Base-by-base conservation (phyloP, 1,140 invertebrate species). In the Zeugodacus cucurbitae region DNA sequence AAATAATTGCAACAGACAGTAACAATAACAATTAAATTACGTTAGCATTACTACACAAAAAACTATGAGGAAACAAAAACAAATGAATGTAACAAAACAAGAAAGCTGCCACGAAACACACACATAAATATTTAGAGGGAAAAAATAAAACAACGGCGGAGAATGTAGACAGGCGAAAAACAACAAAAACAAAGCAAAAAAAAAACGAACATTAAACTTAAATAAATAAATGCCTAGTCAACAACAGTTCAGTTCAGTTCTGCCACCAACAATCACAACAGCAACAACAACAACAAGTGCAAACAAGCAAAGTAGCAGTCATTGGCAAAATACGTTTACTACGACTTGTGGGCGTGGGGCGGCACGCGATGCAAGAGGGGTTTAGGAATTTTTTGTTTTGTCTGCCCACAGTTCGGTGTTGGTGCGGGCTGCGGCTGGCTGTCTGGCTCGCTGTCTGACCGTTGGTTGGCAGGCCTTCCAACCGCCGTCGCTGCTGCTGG, bases 11-110 rank as follows among this genome's bases (percentile, higher is more conserved):
- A 26, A 29, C 74, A 74, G 41, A 82, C 41, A 54, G n/a, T 82
- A 82, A 82, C 41, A 82, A 48, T 82, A 82, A 82, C 74, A 62
- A 62, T 62, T 82, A 82, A 82, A 82, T 82, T 82, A 48, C 34
- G 74, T 82, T 82, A 26, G 17, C n/a, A 54, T 26, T 20, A 48
- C 70, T 14, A 37, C 29, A 37, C 10, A 44, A 78, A n/a, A 34
- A 41, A 44, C 8, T 44, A 48, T 14, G 10, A 26, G n/a, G n/a
- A 82, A 48, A 82, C 3, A 48, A 82, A 48, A 82, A 29, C 37
- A 82, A 82, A 26, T 48, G 8, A 82, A 26, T 48, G 8, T 82
- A 44, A 14, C 74, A 82, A 26, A 37, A 58, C 11, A 57, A 57
- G 2, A 64, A 59, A 29, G 48, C 48, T 41, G 48, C 48, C 26